A percentile compares a stretch with the other conserved stretches of the same genome.
phyloP scores from a whole-genome alignment of 2,113 vertebrate species.

The Parus major region DNA sequence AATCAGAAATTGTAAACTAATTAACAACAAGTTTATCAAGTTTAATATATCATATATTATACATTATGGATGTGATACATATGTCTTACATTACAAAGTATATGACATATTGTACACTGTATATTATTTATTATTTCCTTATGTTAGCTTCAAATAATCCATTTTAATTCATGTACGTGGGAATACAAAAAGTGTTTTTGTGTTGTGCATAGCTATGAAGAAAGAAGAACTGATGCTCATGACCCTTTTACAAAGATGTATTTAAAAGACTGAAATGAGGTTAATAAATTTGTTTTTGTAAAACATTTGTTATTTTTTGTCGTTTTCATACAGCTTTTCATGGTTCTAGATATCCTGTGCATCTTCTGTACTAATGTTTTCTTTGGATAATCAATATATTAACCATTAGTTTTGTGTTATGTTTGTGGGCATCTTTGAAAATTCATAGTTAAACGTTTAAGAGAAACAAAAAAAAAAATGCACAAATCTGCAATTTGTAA shows the following conservation, averaged over 20 bases:
- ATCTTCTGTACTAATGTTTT: neutral
- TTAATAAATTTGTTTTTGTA: neutral
- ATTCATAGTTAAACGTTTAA: neutral
- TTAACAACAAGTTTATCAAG: neutral
- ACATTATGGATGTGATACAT: neutral
- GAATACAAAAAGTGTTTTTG: neutral
- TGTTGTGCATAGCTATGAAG: neutral
- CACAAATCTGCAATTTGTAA: neutral
- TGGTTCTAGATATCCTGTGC: neutral
- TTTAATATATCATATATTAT: neutral
- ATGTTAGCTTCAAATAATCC: neutral
- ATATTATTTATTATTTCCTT: neutral
- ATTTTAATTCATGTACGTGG: neutral
- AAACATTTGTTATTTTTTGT: neutral
- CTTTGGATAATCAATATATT: neutral
- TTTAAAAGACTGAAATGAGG: neutral
- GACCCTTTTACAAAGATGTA: neutral
- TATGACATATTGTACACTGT: neutral
- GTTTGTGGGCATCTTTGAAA: rapidly evolving
- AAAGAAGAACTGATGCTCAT: neutral
- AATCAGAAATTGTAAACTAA: neutral
- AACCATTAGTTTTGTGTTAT: neutral
- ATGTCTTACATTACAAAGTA: neutral
- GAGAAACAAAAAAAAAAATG: neutral
- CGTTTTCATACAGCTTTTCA: neutral